Conservation (phyloP, 2,888 invertebrate genomes). For the Thalpophila matura region DNA sequence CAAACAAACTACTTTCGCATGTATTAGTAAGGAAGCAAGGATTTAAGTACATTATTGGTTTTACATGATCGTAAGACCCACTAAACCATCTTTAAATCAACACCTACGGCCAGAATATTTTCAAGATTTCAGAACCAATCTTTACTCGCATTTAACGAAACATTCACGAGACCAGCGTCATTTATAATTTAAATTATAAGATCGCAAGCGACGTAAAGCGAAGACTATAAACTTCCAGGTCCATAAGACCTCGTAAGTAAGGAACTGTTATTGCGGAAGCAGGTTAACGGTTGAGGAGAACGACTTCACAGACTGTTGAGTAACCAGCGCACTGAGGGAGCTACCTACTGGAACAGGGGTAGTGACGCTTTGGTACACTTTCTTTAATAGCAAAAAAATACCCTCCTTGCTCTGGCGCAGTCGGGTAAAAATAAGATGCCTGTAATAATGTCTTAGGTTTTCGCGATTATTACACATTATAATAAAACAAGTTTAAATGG, state of each 20-base stretch:
- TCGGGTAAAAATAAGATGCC: no score
- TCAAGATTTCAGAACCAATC: no score
- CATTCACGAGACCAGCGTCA: conserved; percentile 28
- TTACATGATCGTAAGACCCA: no score
- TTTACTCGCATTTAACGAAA: conserved; percentile 35
- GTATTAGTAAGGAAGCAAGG: no score
- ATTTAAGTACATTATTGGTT: no score
- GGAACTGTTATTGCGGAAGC: conserved; percentile 75
- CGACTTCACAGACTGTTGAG: conserved; percentile 80
- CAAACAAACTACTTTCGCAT: no score
- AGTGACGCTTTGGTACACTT: not conserved
- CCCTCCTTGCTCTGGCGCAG: no score
- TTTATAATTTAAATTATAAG: conserved; percentile 49
- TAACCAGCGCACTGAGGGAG: conserved; percentile 65
- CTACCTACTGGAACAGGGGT: conserved; percentile 40
- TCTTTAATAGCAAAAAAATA: not conserved
- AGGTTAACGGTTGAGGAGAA: conserved; percentile 81
- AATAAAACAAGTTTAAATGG: no score
- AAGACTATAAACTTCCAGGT: conserved; percentile 60
- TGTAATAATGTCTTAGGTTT: no score
- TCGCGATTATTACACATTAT: no score
- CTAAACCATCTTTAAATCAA: no score
- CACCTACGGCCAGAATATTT: no score
- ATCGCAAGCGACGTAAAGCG: conserved; percentile 39
- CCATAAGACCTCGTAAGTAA: conserved; percentile 66